Evolutionary conservation across 2,888 invertebrate species (phyloP).

Genomic region (Scelioninae gen. 1): DNA sequence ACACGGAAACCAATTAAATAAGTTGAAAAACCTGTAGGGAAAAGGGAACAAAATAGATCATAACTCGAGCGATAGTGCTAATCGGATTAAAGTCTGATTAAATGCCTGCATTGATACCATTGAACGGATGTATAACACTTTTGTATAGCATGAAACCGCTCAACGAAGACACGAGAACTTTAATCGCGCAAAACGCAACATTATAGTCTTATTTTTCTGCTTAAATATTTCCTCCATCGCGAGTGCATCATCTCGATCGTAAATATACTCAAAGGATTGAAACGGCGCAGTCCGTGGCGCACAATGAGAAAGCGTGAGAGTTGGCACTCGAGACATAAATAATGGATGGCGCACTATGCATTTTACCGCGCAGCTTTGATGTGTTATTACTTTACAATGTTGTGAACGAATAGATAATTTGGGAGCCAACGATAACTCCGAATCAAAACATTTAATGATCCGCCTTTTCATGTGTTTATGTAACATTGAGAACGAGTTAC

Average conservation of each 20-base stretch:
- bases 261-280: conserved; percentile 59
- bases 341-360: conserved; percentile 65
- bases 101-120: conserved; percentile 9
- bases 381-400: conserved; percentile 64
- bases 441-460: conserved; percentile 44
- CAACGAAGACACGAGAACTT: not conserved
- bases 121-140: conserved; percentile 17
- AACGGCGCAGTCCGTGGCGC: conserved; percentile 41
- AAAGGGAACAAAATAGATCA: conserved; percentile 12
- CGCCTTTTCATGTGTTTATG: conserved; percentile 6
- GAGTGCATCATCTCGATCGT: conserved; percentile 60
- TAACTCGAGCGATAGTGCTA: conserved; percentile 11
- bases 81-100: conserved; percentile 26
- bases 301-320: conserved; percentile 71
- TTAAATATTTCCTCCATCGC: conserved; percentile 48
- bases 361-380: conserved; percentile 63
- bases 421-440: conserved; percentile 30
- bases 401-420: conserved; percentile 35
- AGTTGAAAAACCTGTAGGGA: not conserved
- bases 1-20: not conserved
- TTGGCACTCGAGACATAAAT: conserved; percentile 69
- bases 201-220: conserved; percentile 38
- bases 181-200: conserved; percentile 29
- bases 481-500: no score
- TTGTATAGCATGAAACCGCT: not conserved